These are phyloP conservation scores for Bugulina stolonifera DNA, from an alignment of 2,888 invertebrate genomes.

Conservation along the genomic window DNA sequence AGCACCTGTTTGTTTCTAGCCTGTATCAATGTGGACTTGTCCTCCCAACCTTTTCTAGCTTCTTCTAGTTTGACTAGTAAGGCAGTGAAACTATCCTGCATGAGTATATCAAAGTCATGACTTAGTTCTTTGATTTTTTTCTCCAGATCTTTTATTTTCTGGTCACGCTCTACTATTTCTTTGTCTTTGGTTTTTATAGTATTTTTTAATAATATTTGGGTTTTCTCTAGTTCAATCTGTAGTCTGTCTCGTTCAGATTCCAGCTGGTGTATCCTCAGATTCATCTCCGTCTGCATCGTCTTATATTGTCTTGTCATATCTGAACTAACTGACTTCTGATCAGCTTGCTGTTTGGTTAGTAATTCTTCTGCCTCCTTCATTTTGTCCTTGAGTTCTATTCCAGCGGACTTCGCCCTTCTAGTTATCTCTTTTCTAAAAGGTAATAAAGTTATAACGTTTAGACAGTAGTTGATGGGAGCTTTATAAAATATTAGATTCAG, in stretches of 20 bases:
- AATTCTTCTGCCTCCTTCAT: constrained; percentile 40
- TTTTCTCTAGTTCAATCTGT: constrained; percentile 34
- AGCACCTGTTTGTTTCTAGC: constrained; percentile 44
- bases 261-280: constrained; percentile 41
- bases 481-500: too few relatives aligned
- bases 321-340: constrained; percentile 46
- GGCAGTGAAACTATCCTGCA: constrained; percentile 38
- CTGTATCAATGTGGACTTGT: constrained; percentile 41
- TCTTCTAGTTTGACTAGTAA: constrained; percentile 41
- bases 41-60: constrained; percentile 43
- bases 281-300: constrained; percentile 50
- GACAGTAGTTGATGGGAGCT: too few relatives aligned
- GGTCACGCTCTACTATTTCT: constrained; percentile 33
- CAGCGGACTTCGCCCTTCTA: constrained; percentile 38
- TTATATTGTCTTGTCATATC: constrained; percentile 51
- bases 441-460: too few relatives aligned
- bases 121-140: neutral
- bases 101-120: neutral
- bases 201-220: constrained; percentile 38
- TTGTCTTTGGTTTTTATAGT: constrained; percentile 40
- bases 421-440: constrained; percentile 43
- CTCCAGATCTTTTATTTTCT: neutral
- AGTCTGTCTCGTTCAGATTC: constrained; percentile 42
- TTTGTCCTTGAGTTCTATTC: constrained; percentile 37
- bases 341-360: constrained; percentile 39